Base-by-base conservation (phyloP, 2,888 invertebrate genomes). In the Steromphala cineraria region DNA sequence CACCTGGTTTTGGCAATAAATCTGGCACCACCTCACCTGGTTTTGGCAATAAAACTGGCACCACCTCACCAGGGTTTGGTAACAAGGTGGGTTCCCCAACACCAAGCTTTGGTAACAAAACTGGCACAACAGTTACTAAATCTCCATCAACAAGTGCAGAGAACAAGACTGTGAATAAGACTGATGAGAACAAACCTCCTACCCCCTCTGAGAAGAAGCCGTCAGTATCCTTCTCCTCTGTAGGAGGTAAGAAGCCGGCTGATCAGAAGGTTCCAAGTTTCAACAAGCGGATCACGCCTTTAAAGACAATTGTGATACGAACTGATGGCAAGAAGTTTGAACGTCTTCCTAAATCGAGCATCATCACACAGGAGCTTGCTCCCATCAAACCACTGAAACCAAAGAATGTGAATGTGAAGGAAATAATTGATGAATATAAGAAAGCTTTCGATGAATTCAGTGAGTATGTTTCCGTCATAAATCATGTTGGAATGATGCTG, bases 361-460 rank as follows among this genome's bases (percentile, higher is more conserved):
- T 36, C 19, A 55, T 53, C 19, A 53, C 55, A 17, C 19, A 24
- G 17, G 53, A 36, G 15, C 77, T 56, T 55, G 28, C 40, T 10
- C 77, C 77, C 17, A 15, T 21, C 53, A 77, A 77, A 77, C 77
- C 77, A 55, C 55, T 56, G 31, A 77, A 77, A 55, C 55, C 55
- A 53, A 53, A 40, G 2, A 55, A 55, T 19, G 36, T 55, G 5
- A 56, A 77, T 77, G 31, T 77, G 15, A 55, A 28, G 17, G 36
- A 53, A 31, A 55, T 77, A 24, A 77, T 55, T 8, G 36, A 17
- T 15, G 77, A 77, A 13, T 77, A 31, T 55, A 77, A 55, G 15
- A 53, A 77, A 77, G 36, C 56, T 53, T 55, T 53, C 8, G 56
- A 17, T 17, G 56, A 56, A 77, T 55, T 31, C 15, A 56, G 77